phyloP scores from a whole-genome alignment of 2,113 vertebrate genomes.

The Urocynchramus pylzowi region DNA sequence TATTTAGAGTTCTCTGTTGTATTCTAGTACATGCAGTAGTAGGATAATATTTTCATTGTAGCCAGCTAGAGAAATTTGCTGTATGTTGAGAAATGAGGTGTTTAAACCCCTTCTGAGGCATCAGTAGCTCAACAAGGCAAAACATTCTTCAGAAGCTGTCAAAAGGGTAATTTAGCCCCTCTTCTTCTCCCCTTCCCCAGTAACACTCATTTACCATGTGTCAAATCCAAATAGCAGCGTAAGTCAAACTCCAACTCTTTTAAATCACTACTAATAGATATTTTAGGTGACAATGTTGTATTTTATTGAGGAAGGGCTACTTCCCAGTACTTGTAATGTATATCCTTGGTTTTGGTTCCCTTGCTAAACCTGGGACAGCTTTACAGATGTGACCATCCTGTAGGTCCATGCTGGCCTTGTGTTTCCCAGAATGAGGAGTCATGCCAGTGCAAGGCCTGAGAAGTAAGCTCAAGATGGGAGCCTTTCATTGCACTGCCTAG shows the following conservation, averaged over 20 bases:
- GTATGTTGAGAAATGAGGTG: background rate
- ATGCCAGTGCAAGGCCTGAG: background rate
- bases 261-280: conserved; percentile 48
- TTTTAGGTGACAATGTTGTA: conserved; percentile 52
- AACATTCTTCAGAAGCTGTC: conserved; percentile 32
- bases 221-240: conserved; percentile 42
- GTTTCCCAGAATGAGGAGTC: background rate
- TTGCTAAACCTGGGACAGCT: background rate
- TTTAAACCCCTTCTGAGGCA: background rate
- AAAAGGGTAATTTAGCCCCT: background rate
- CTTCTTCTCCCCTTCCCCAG: background rate
- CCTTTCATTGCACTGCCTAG: background rate
- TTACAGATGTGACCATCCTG: background rate
- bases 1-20: background rate
- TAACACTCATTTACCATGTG: conserved; percentile 21
- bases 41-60: background rate
- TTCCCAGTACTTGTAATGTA: conserved; percentile 40
- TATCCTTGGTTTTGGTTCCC: background rate
- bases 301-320: conserved; percentile 48
- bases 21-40: background rate
- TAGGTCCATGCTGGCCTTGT: background rate
- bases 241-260: conserved; percentile 21
- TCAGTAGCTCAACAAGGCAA: background rate
- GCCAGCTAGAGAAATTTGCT: background rate
- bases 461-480: background rate